A percentile compares a stretch with the other conserved stretches of the same genome.
These are phyloP conservation scores for Chrosomus eos DNA, from an alignment of 2,797 vertebrate genomes.

Conservation along the genomic window DNA sequence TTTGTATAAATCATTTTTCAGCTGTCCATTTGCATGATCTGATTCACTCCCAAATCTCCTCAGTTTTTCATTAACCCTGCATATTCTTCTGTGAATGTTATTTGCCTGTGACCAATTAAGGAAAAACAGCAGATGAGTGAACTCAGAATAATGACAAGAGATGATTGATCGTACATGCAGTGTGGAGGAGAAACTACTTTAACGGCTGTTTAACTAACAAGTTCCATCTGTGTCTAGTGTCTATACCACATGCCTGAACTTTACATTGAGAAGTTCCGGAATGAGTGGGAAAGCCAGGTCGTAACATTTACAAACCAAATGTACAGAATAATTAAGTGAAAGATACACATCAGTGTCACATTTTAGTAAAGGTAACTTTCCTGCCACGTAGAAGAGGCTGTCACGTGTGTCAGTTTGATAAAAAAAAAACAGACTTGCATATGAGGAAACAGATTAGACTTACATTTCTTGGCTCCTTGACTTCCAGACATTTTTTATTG, in stretches of 20 bases:
- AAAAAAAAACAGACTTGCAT: background rate
- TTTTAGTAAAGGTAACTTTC: background rate
- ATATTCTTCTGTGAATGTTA: constrained; percentile 53
- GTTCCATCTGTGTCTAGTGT: background rate
- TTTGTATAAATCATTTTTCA: background rate
- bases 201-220: background rate
- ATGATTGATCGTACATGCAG: background rate
- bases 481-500: background rate
- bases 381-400: background rate
- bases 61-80: constrained; percentile 15
- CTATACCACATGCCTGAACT: background rate
- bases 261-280: background rate
- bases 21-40: background rate
- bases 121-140: background rate
- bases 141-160: background rate
- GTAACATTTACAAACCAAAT: background rate
- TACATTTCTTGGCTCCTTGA: background rate
- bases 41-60: background rate
- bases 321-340: background rate
- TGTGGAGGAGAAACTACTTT: background rate
- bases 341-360: background rate
- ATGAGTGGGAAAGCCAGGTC: background rate
- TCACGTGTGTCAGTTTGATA: background rate
- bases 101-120: constrained; percentile 30
- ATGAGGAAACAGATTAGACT: background rate